Evolutionary conservation across 2,888 invertebrate species (phyloP), one percentile per base, ranked within the genome.

Genomic region (Mythimna loreyi): DNA sequence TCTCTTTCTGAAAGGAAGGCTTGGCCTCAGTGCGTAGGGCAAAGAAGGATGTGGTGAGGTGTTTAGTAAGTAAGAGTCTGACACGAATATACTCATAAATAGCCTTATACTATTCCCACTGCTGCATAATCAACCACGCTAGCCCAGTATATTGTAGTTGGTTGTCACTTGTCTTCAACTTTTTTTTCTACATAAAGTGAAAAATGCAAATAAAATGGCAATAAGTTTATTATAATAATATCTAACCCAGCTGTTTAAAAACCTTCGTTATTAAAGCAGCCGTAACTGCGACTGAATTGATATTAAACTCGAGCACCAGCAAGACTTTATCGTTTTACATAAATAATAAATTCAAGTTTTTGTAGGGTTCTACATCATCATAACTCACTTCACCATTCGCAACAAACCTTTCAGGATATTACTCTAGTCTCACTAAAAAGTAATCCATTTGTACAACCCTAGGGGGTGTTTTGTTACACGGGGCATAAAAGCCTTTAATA

Each of bases 401-500:
- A 55, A 23, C 60, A 43, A 78, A 67, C 47, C 56, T 45, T 53
- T 56, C 56, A 11, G 30, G 36, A 69, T 49, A 69, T 65, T 52
- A 59, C 53, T 58, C 3, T 45, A 33, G 73, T 72, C 50, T 62
- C 55, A 65, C 67, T 67, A 64, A 72, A 78, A 80, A 75, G 62
- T 80, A 81, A 75, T 75, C 75, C 80, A 81, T 81, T 81, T 80
- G 75, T 77, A 61, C 62, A 66, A 21, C 77, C 73, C 71, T 68
- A 33, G 72, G 78, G 81, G 74, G 79, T 79, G 75, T 77, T 77
- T 60, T 63, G 80, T 77, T 68, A 85, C 82, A 75, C 63, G 70
- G 56, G 28, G 57, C 68, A 70, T 82, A 85, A 85, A 85, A 84
- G 75, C 74, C 69, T 78, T 84, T 85, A 85, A 79, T 71, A 72